Evolutionary conservation across 2,797 vertebrate genomes (phyloP).

Genomic region (Salmo trutta): DNA sequence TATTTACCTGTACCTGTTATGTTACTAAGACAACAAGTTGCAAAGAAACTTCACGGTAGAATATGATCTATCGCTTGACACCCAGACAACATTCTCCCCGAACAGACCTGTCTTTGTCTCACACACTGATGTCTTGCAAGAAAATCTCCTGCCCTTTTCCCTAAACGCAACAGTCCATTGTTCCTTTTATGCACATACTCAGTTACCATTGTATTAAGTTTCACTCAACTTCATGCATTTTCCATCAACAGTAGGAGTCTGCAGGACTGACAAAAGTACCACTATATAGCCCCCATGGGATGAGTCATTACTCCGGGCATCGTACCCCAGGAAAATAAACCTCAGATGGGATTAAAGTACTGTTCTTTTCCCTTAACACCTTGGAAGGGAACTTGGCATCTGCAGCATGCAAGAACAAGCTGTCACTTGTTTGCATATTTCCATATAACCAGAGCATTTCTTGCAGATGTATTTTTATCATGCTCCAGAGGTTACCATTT

Average conservation of each 20-base stretch:
- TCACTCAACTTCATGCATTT: not conserved
- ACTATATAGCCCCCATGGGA: not conserved
- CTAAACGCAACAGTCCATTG: not conserved
- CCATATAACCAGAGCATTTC: not conserved
- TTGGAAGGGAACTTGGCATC: not conserved
- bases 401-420: not conserved
- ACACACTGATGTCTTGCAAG: not conserved
- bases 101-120: conserved; percentile 2
- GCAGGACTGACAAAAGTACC: not conserved
- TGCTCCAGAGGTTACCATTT: not conserved
- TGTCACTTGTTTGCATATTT: not conserved
- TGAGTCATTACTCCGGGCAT: not conserved
- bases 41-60: not conserved
- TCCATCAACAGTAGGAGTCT: not conserved
- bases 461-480: not conserved
- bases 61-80: conserved; percentile 10
- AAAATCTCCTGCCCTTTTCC: not conserved
- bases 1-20: conserved; percentile 28
- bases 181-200: not conserved
- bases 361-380: not conserved
- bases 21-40: conserved; percentile 31
- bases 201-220: not conserved
- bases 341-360: not conserved
- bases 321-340: not conserved
- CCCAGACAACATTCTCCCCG: conserved; percentile 20